These are phyloP conservation scores for Diaphora mendica DNA, from an alignment of 2,888 invertebrate genomes.

Conservation along the genomic window DNA sequence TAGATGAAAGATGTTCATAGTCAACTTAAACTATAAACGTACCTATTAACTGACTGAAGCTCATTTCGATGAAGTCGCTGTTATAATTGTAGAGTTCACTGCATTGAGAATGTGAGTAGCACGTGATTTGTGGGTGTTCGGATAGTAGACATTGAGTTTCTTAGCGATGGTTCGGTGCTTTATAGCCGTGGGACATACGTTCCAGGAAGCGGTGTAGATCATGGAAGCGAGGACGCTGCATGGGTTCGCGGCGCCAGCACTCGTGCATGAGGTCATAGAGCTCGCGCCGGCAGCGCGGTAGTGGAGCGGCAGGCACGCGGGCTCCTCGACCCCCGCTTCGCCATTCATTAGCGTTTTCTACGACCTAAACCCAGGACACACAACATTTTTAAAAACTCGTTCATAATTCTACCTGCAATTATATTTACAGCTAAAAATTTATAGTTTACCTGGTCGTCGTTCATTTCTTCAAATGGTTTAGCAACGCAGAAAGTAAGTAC, in stretches of 20 bases:
- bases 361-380: conserved; percentile 84
- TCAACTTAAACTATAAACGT: conserved; percentile 41
- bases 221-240: conserved; percentile 93
- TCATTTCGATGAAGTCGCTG: conserved; percentile 41
- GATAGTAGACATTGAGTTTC: conserved; percentile 1
- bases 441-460: conserved; percentile 90
- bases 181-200: conserved; percentile 90
- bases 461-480: conserved; percentile 93
- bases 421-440: background rate
- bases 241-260: conserved; percentile 94
- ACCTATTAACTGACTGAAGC: conserved; percentile 49
- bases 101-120: background rate
- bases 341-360: conserved; percentile 88
- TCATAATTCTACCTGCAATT: background rate
- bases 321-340: conserved; percentile 79
- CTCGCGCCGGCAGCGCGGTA: conserved; percentile 93
- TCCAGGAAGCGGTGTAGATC: conserved; percentile 95
- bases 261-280: conserved; percentile 96
- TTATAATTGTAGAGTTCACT: conserved; percentile 41
- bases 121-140: background rate
- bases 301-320: conserved; percentile 86
- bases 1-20: conserved; percentile 38
- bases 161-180: conserved; percentile 78
- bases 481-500: conserved; percentile 92
- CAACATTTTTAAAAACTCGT: background rate